These are phyloP conservation scores for Tipula unca DNA, from an alignment of 2,888 invertebrate genomes.

Conservation along the genomic window DNA sequence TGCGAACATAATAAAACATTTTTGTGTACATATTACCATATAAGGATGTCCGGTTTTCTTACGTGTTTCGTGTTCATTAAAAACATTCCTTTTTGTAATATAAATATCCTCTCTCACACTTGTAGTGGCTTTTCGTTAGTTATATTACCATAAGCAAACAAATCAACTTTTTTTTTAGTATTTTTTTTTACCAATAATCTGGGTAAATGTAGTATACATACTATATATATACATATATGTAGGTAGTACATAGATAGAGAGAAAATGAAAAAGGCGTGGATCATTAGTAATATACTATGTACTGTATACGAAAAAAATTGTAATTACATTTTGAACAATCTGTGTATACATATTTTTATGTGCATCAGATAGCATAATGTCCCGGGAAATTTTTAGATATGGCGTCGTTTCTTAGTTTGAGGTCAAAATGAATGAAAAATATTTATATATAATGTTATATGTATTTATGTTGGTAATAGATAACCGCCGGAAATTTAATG, in stretches of 20 bases:
- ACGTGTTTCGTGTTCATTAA: slow-evolving; percentile 9
- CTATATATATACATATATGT: neutral
- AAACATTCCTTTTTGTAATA: neutral
- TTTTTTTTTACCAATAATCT: neutral
- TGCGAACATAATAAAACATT: neutral
- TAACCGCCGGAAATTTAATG: neutral
- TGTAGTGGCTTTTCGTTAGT: neutral
- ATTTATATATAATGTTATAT: neutral
- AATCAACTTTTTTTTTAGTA: neutral
- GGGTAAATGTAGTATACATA: neutral
- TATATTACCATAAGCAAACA: neutral
- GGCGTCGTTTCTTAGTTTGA: neutral
- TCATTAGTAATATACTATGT: neutral
- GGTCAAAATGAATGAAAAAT: neutral
- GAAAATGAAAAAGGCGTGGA: neutral
- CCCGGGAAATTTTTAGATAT: neutral
- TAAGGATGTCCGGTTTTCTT: slow-evolving; percentile 18
- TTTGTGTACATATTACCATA: slow-evolving; percentile 16
- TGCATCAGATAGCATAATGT: neutral
- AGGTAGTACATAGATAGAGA: neutral
- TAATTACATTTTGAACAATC: neutral
- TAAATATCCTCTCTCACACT: slow-evolving; percentile 14
- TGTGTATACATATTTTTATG: neutral
- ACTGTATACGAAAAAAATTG: neutral
- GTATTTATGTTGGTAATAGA: no score